A percentile compares a stretch with the other conserved stretches of the same genome.
Conservation (phyloP, 2,113 vertebrate species). For the Pelusios castaneus region DNA sequence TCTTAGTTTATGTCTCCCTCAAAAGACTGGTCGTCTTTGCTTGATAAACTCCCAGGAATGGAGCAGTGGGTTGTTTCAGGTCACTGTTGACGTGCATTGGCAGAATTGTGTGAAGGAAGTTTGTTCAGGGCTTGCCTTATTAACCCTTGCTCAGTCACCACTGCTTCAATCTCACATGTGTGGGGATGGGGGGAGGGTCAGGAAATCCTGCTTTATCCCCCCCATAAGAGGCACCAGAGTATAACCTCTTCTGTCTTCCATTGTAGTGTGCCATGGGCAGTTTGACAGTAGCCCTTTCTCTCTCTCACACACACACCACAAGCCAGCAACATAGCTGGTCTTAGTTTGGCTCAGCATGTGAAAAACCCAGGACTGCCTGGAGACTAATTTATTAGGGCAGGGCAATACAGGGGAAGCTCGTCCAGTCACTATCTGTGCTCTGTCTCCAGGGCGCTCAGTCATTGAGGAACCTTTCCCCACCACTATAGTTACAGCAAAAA, state of each 20-base stretch:
- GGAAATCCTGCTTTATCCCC: background rate
- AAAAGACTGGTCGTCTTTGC: background rate
- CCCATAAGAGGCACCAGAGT: background rate
- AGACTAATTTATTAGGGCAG: background rate
- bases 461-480: background rate
- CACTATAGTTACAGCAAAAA: background rate
- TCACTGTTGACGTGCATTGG: background rate
- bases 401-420: background rate
- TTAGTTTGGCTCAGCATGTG: background rate
- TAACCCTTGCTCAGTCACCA: background rate
- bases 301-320: background rate
- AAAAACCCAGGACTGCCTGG: background rate
- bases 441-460: background rate
- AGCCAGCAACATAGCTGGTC: background rate
- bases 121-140: background rate
- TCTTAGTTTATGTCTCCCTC: background rate
- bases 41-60: fast-evolving
- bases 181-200: background rate
- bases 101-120: background rate
- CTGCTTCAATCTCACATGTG: background rate
- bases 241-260: background rate
- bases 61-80: background rate
- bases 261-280: background rate
- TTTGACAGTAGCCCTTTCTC: background rate
- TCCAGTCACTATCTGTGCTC: background rate